Conservation (phyloP, 2,888 invertebrate species). For the Lithophane semibrunnea region DNA sequence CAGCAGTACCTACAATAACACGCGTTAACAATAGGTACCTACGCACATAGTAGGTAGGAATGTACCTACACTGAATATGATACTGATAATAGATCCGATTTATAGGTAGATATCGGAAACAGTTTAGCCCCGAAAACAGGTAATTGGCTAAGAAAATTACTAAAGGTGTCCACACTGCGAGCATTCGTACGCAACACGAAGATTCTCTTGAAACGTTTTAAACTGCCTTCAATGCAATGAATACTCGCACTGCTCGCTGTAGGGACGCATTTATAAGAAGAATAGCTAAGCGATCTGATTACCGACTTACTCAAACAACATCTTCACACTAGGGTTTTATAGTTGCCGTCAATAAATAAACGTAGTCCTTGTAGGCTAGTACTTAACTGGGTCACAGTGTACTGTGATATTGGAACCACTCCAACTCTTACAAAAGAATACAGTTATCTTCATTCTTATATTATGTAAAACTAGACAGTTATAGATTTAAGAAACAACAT, state of each 20-base stretch:
- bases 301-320: conserved; percentile 7
- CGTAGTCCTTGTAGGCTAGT: conserved; percentile 12
- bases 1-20: conserved; percentile 7
- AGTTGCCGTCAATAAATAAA: conserved; percentile 12
- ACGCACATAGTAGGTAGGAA: not conserved
- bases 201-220: not conserved
- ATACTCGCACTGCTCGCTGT: not conserved
- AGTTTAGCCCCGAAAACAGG: conserved; percentile 4
- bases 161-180: not conserved
- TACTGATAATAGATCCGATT: not conserved
- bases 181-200: not conserved
- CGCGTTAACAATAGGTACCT: not conserved
- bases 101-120: conserved; percentile 6
- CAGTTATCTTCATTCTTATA: conserved; percentile 23
- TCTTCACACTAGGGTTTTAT: not conserved
- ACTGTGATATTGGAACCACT: conserved; percentile 50
- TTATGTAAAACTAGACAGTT: conserved; percentile 28
- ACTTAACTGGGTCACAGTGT: conserved; percentile 45
- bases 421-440: conserved; percentile 42
- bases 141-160: conserved; percentile 1
- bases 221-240: not conserved
- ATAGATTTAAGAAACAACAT: conserved; percentile 47
- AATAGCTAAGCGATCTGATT: conserved; percentile 1
- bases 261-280: not conserved
- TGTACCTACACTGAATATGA: not conserved